Conservation (phyloP, 2,797 vertebrate genomes). For the Sebastes itinus region DNA sequence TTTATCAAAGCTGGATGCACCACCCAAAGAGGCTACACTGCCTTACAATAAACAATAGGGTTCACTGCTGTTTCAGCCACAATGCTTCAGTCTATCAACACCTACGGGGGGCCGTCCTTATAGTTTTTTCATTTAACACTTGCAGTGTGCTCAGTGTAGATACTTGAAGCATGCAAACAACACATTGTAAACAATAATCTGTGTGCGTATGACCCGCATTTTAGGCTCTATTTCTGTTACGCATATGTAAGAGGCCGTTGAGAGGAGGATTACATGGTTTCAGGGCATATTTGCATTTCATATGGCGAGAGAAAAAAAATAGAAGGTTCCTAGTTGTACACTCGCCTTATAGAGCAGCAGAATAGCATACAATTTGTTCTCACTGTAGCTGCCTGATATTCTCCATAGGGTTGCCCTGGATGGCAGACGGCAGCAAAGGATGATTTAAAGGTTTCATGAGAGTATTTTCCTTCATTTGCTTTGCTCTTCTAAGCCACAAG, state of each 20-base stretch:
- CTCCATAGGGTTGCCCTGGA: slow-evolving; percentile 20
- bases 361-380: slow-evolving; percentile 31
- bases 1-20: background rate
- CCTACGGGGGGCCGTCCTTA: background rate
- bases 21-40: background rate
- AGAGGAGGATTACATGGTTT: slow-evolving; percentile 31
- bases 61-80: background rate
- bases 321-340: slow-evolving; percentile 1
- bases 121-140: slow-evolving; percentile 4
- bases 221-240: slow-evolving; percentile 24
- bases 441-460: slow-evolving; percentile 43
- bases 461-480: slow-evolving; percentile 10
- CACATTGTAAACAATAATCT: slow-evolving; percentile 16
- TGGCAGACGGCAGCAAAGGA: slow-evolving; percentile 35
- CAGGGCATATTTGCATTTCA: slow-evolving; percentile 42
- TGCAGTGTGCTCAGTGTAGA: background rate
- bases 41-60: background rate
- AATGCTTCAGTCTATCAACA: slow-evolving; percentile 8
- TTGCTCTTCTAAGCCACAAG: slow-evolving; percentile 2
- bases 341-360: slow-evolving; percentile 6
- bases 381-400: slow-evolving; percentile 25
- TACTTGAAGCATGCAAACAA: slow-evolving; percentile 27
- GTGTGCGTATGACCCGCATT: slow-evolving; percentile 13
- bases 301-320: background rate
- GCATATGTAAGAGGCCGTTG: slow-evolving; percentile 13